Evolutionary conservation across 2,797 vertebrate species (phyloP).

Genomic region (Adelosebastes latens): DNA sequence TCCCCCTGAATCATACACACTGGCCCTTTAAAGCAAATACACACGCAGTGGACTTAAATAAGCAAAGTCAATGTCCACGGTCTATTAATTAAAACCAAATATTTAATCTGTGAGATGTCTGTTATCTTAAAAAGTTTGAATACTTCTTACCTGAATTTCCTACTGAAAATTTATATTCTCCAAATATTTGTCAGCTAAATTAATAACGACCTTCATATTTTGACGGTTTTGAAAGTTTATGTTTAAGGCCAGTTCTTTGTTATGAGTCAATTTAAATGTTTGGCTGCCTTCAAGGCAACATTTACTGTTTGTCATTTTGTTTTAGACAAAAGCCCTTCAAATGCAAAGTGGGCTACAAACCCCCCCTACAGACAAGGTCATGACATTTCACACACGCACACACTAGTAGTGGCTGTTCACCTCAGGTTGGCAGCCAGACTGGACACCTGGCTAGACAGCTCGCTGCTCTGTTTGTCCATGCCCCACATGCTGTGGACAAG

Average conservation of each 20-base stretch:
- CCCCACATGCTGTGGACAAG: constrained; percentile 89
- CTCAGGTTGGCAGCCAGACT: constrained; percentile 87
- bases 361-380: constrained; percentile 58
- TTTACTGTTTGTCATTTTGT: neutral
- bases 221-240: neutral
- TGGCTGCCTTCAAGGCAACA: neutral
- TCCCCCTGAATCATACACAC: too few relatives aligned
- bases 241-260: neutral
- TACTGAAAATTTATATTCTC: neutral
- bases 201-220: neutral
- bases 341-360: constrained; percentile 18
- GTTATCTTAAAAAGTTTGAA: neutral
- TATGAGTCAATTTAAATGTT: neutral
- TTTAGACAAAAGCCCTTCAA: neutral
- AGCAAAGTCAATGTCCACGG: neutral
- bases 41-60: neutral
- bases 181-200: neutral
- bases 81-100: neutral
- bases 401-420: constrained; percentile 80
- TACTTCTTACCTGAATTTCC: neutral
- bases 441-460: constrained; percentile 88
- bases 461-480: constrained; percentile 87
- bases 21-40: neutral
- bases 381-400: constrained; percentile 74
- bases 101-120: too few relatives aligned